These are phyloP conservation scores for Calameuta filiformis DNA, from an alignment of 2,888 invertebrate genomes.

Conservation along the genomic window DNA sequence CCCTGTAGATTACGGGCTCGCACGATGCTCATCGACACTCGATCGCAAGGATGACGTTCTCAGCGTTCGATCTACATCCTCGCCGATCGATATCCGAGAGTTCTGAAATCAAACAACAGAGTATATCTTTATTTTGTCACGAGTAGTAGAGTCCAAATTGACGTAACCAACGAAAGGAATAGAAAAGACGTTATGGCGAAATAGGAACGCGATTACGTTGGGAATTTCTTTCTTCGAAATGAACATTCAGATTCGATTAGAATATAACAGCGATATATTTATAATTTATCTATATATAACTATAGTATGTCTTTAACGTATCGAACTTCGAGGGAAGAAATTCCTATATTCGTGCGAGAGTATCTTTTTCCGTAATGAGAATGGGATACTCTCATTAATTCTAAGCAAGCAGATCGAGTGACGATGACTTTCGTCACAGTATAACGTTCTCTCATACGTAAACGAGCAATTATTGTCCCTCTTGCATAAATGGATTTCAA, in stretches of 20 bases:
- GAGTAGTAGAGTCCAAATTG: background rate
- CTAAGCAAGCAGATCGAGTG: background rate
- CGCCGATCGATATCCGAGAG: background rate
- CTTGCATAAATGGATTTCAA: background rate
- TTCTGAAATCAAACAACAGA: background rate
- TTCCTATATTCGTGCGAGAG: background rate
- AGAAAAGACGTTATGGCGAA: background rate
- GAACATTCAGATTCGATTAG: background rate
- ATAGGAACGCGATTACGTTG: background rate
- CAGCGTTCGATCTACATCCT: background rate
- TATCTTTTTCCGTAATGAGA: background rate
- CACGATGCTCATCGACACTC: background rate
- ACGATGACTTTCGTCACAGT: background rate
- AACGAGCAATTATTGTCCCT: background rate
- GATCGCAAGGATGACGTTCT: background rate
- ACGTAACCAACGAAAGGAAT: background rate
- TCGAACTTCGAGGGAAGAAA: background rate
- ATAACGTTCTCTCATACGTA: background rate
- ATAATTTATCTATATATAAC: background rate
- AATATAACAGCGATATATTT: background rate
- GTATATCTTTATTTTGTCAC: background rate
- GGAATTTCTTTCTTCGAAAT: background rate
- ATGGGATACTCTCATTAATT: background rate
- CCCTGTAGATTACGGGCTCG: conserved; percentile 2
- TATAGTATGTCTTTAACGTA: background rate